Percentiles rank a stretch among this genome's conserved stretches.
These are phyloP conservation scores for Apodemus sylvaticus DNA, from an alignment of 2,113 vertebrate species.

Conservation along the genomic window DNA sequence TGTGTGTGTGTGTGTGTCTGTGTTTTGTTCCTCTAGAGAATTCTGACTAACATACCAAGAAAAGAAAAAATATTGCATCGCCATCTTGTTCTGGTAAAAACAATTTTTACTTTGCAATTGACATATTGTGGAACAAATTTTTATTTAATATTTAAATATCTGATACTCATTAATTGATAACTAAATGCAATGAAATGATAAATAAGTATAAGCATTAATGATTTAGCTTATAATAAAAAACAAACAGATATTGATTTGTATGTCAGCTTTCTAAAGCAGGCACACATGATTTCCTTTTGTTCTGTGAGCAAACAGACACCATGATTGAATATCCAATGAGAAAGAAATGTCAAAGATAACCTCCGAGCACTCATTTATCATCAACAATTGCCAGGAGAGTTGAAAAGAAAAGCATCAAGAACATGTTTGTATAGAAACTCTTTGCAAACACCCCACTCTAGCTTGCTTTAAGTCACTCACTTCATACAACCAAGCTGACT, in stretches of 20 bases:
- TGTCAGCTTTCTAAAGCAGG: constrained; percentile 1
- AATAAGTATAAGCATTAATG: background rate
- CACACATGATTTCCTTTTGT: background rate
- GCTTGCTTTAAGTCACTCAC: background rate
- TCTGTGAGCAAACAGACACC: background rate
- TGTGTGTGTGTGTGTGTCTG: background rate
- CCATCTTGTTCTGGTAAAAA: background rate
- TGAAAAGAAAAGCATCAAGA: background rate
- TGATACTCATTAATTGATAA: background rate
- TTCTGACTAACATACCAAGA: background rate
- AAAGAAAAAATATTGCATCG: background rate
- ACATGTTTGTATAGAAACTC: background rate
- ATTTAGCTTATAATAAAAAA: constrained; percentile 36
- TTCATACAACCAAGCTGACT: background rate
- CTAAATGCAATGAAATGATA: constrained; percentile 4
- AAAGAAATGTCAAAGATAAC: background rate
- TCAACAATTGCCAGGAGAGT: background rate
- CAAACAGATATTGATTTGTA: background rate
- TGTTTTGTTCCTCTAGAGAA: background rate
- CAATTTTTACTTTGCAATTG: background rate
- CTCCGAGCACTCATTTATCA: background rate
- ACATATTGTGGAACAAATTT: background rate
- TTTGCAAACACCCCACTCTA: background rate
- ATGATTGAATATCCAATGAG: background rate
- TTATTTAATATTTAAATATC: constrained; percentile 11